phyloP scores from a whole-genome alignment of 2,797 vertebrate species.

The Fundulus diaphanus region DNA sequence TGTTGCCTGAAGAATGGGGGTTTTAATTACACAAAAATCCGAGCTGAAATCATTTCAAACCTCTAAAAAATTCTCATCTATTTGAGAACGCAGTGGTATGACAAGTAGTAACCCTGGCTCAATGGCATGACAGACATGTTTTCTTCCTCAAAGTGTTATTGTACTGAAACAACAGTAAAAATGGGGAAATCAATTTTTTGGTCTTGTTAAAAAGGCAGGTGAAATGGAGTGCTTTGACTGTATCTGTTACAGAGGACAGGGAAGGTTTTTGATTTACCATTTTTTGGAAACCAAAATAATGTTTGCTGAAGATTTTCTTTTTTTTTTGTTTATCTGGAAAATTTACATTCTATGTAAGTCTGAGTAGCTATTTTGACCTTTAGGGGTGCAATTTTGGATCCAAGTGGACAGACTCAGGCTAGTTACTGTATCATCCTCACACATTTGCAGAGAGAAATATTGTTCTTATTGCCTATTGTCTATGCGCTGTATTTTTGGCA shows the following conservation, averaged over 20 bases:
- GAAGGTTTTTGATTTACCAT: conserved; percentile 16
- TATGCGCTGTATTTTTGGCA: conserved; percentile 42
- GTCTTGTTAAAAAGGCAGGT: conserved; percentile 59
- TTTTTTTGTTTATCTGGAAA: conserved; percentile 56
- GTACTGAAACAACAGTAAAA: conserved; percentile 42
- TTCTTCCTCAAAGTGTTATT: conserved; percentile 48
- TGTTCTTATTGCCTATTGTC: conserved; percentile 57
- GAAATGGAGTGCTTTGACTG: conserved; percentile 42
- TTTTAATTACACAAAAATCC: conserved; percentile 61
- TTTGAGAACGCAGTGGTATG: conserved; percentile 47
- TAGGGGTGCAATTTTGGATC: conserved; percentile 43
- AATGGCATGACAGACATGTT: conserved; percentile 44
- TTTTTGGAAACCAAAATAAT: conserved; percentile 14
- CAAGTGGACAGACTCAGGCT: conserved; percentile 47
- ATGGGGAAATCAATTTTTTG: conserved; percentile 56
- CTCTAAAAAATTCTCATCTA: conserved; percentile 36
- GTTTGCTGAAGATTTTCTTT: conserved; percentile 5
- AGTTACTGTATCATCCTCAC: conserved; percentile 30
- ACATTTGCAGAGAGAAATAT: conserved; percentile 42
- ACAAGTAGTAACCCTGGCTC: conserved; percentile 47
- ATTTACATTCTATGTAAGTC: conserved; percentile 39
- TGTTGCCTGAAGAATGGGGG: conserved; percentile 34
- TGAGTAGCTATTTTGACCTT: neutral
- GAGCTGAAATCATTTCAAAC: conserved; percentile 54
- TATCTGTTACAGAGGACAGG: conserved; percentile 26